A percentile compares a stretch with the other conserved stretches of the same genome.
Conservation (phyloP, 2,888 invertebrate species). For the Patella pellucida region DNA sequence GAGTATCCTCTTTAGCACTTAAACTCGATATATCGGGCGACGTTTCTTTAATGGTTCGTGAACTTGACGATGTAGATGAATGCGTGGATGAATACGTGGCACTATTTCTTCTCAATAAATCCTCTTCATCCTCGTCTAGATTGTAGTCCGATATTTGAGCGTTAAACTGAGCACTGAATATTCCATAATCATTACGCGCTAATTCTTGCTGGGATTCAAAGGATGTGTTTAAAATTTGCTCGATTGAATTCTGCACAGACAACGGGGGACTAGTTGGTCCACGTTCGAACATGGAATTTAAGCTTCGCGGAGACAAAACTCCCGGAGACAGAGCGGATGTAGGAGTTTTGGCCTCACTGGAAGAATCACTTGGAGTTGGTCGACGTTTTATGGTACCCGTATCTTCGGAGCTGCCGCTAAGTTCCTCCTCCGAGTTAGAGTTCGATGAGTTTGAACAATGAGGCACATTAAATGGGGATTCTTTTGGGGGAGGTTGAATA, state of each 20-base stretch:
- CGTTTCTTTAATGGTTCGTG: constrained; percentile 30
- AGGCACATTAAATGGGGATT: constrained; percentile 51
- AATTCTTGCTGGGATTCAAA: constrained; percentile 30
- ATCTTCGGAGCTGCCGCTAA: constrained; percentile 59
- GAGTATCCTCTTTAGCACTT: constrained; percentile 48
- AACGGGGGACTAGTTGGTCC: constrained; percentile 15
- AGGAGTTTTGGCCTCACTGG: background rate
- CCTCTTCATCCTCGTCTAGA: constrained; percentile 9
- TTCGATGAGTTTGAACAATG: constrained; percentile 54
- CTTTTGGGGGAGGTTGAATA: constrained; percentile 59
- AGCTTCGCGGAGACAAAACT: background rate
- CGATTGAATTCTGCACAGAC: constrained; percentile 26
- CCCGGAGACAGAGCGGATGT: background rate
- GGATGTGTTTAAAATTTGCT: constrained; percentile 32
- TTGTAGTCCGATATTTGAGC: constrained; percentile 26
- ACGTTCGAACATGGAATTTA: background rate
- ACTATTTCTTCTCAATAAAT: constrained; percentile 6
- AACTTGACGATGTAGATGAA: constrained; percentile 28
- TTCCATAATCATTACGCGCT: constrained; percentile 24
- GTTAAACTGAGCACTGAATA: constrained; percentile 33
- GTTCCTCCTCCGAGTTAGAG: constrained; percentile 65
- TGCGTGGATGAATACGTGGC: background rate
- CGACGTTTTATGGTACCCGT: constrained; percentile 67
- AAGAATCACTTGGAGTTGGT: constrained; percentile 33
- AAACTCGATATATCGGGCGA: constrained; percentile 39